Evolutionary conservation across 2,888 invertebrate genomes (phyloP).

Genomic region (Drosophila pseudotakahashii): DNA sequence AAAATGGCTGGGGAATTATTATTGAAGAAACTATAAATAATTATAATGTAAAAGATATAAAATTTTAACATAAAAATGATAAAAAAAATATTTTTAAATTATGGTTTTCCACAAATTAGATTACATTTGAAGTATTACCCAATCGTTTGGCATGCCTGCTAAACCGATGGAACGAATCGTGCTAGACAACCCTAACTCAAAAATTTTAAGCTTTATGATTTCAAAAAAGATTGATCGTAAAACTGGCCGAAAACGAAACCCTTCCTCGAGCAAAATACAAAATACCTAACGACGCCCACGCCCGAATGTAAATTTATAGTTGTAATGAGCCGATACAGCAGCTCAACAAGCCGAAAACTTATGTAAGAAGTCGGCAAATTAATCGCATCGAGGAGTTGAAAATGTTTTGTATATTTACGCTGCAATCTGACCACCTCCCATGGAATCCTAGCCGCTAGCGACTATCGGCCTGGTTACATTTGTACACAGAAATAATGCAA

Average conservation of each 20-base stretch:
- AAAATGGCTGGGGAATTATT: neutral
- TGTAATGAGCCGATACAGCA: slow-evolving; percentile 21
- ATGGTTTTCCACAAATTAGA: neutral
- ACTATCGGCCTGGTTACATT: slow-evolving; percentile 13
- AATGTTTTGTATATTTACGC: slow-evolving; percentile 16
- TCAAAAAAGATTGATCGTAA: slow-evolving; percentile 22
- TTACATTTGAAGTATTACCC: neutral
- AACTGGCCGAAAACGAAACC: slow-evolving; percentile 11
- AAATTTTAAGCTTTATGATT: slow-evolving; percentile 3
- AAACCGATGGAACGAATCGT: neutral
- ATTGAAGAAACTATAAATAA: neutral
- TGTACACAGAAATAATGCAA: slow-evolving; percentile 7
- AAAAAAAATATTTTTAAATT: neutral
- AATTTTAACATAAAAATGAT: no score
- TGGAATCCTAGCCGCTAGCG: slow-evolving; percentile 27
- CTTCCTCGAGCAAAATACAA: slow-evolving; percentile 30
- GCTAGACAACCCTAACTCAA: neutral
- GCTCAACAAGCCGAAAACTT: slow-evolving; percentile 26
- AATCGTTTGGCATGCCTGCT: neutral
- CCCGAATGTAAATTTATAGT: slow-evolving; percentile 26
- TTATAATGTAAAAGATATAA: no score
- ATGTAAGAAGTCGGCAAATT: slow-evolving; percentile 34
- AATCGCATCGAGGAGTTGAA: slow-evolving; percentile 19
- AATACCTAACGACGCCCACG: slow-evolving; percentile 20
- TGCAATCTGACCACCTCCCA: slow-evolving; percentile 19